phyloP scores from a whole-genome alignment of 2,888 invertebrate species.

The Polymixis flavicincta region DNA sequence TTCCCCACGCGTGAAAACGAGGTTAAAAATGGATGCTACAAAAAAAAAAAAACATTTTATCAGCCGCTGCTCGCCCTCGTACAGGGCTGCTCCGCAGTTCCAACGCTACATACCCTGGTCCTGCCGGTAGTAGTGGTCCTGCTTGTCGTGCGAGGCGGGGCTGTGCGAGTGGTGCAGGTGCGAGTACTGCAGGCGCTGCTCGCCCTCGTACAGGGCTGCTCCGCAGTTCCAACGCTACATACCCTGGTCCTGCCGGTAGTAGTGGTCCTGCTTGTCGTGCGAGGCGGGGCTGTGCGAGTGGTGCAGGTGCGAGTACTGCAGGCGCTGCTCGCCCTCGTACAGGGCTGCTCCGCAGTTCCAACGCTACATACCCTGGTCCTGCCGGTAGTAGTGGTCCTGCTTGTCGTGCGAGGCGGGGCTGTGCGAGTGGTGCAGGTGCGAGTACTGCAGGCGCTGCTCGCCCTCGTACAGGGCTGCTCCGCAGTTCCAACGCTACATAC shows the following conservation, averaged over 20 bases:
- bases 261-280: constrained; percentile 69
- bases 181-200: constrained; percentile 57
- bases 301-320: constrained; percentile 67
- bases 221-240: too few relatives aligned
- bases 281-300: constrained; percentile 62
- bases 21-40: background rate
- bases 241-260: constrained; percentile 83
- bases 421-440: constrained; percentile 64
- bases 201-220: too few relatives aligned
- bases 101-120: constrained; percentile 73
- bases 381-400: constrained; percentile 79
- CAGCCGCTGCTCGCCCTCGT: too few relatives aligned
- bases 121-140: constrained; percentile 80
- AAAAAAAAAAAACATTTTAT: background rate
- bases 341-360: too few relatives aligned
- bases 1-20: background rate
- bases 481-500: constrained; percentile 47
- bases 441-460: constrained; percentile 61
- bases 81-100: too few relatives aligned
- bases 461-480: too few relatives aligned
- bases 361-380: constrained; percentile 75
- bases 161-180: constrained; percentile 64
- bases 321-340: constrained; percentile 22
- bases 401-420: constrained; percentile 51
- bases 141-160: constrained; percentile 50